Base-by-base conservation (phyloP, 1,140 invertebrate species). In the Polypedilum pembai region DNA sequence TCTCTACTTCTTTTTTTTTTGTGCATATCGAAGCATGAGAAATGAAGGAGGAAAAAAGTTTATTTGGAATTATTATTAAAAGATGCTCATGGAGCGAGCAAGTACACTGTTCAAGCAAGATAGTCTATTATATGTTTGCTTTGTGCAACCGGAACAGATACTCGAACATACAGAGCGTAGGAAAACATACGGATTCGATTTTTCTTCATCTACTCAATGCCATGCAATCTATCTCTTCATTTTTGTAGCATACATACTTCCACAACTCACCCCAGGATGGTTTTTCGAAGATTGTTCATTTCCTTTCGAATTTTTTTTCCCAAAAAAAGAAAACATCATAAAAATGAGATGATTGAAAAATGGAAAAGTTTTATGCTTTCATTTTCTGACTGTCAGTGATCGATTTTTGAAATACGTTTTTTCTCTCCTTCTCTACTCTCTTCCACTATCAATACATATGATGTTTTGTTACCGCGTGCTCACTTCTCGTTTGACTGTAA, bases 1-100 rank as follows among this genome's bases (percentile, higher is more conserved):
- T 21, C 20, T 20, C 17, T 69, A n/a, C 8, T 69, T 69, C 8
- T 56, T 56, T 4, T 56, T 56, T 56, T 12, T 56, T 12, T 56
- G 45, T 56, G 45, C 45, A 56, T 56, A 56, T 56, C 12, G 41
- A 33, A 45, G 41, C 41, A 45, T 12, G 41, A 45, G 45, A 12
- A 56, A 56, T 45, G 41, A n/a, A 56, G 45, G 15, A 45, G 45
- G n/a, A 56, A 15, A 18, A 18, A 69, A 69, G 65, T 69, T 69
- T 69, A 69, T 69, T 69, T 69, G 65, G 18, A 69, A 69, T 69
- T 69, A 69, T 69, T 69, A 69, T 69, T 69, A 69, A 69, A 69
- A 69, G 65, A 69, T 20, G 65, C 65, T 69, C 65, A 10, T 8
- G 8, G 15, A 18, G 18, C 17, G 65, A 20, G 17, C n/a, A 18